These are phyloP conservation scores for Sebastes baramenuke DNA, from an alignment of 2,797 vertebrate genomes.

Conservation along the genomic window DNA sequence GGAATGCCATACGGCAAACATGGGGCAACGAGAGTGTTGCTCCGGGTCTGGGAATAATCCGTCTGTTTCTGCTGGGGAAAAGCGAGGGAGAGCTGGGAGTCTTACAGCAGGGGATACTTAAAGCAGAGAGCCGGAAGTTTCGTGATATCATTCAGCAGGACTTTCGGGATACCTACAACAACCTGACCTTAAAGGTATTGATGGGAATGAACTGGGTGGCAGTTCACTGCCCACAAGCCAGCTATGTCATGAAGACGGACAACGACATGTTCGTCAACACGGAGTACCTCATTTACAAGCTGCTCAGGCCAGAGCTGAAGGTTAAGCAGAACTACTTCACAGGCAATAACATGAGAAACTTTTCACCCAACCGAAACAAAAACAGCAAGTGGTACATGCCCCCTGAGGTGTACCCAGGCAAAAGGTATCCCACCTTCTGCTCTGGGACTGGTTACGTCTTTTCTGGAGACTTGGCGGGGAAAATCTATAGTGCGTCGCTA, in stretches of 20 bases:
- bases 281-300: slow-evolving; percentile 92
- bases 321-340: slow-evolving; percentile 91
- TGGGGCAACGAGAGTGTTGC: slow-evolving; percentile 94
- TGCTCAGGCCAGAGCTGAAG: slow-evolving; percentile 88
- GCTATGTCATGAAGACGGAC: slow-evolving; percentile 98
- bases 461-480: slow-evolving; percentile 91
- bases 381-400: slow-evolving; percentile 99
- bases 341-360: slow-evolving; percentile 93
- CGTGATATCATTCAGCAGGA: slow-evolving; percentile 95
- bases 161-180: slow-evolving; percentile 94
- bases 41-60: slow-evolving; percentile 81
- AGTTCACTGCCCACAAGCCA: slow-evolving; percentile 86
- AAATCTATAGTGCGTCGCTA: slow-evolving; percentile 90
- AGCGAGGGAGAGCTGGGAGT: slow-evolving; percentile 72
- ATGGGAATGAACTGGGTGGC: slow-evolving; percentile 99
- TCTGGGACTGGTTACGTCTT: slow-evolving; percentile 98
- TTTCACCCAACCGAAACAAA: slow-evolving; percentile 92
- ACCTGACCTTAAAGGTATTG: slow-evolving; percentile 95
- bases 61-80: slow-evolving; percentile 92
- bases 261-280: slow-evolving; percentile 99
- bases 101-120: slow-evolving; percentile 85
- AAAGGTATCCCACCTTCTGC: slow-evolving; percentile 96
- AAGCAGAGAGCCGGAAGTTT: slow-evolving; percentile 89
- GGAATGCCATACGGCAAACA: slow-evolving; percentile 93
- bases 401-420: slow-evolving; percentile 89